Evolutionary conservation across 1,140 invertebrate genomes (phyloP).

Genomic region (Harlomillsia oculata): DNA sequence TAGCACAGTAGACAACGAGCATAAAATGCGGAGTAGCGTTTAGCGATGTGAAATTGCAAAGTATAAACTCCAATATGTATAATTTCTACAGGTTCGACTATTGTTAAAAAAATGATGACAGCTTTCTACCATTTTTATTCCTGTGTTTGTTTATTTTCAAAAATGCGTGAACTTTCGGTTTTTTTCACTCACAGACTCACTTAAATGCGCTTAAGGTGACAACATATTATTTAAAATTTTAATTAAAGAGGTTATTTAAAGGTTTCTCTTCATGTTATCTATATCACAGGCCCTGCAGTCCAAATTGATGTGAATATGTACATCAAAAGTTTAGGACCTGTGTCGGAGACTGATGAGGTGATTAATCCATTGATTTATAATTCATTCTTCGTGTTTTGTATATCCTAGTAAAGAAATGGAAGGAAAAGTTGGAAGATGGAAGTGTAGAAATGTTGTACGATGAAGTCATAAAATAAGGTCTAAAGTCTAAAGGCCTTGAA

Average conservation of each 20-base stretch:
- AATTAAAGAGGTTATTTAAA: not conserved
- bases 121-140: constrained; percentile 17
- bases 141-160: constrained; percentile 1
- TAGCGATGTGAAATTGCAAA: no score
- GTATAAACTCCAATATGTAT: no score
- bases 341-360: constrained; percentile 49
- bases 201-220: not conserved
- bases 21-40: no score
- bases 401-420: no score
- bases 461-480: no score
- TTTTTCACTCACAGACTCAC: not conserved
- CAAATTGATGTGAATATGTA: constrained; percentile 45
- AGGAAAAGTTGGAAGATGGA: no score
- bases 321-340: constrained; percentile 48
- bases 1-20: no score
- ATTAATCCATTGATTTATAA: no score
- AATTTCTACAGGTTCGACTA: not conserved
- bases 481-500: no score
- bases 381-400: no score
- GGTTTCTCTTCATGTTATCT: no score
- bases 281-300: constrained; percentile 41
- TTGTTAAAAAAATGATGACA: constrained; percentile 1
- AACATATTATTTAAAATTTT: not conserved
- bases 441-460: no score
- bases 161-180: not conserved